Evolutionary conservation across 2,113 vertebrate genomes (phyloP).

Genomic region (Pluvianellus socialis): DNA sequence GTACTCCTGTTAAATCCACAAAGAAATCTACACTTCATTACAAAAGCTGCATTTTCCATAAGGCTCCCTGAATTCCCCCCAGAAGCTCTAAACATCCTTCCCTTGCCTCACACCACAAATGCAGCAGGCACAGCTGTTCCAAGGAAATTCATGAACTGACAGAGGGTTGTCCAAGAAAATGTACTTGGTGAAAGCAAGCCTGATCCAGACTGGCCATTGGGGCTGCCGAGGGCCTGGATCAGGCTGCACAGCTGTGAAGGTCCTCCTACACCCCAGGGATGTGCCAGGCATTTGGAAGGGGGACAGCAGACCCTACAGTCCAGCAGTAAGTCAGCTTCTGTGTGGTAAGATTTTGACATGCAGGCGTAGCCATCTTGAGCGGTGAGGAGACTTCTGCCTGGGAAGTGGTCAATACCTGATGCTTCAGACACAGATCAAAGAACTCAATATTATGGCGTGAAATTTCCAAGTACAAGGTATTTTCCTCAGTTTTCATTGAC

Average conservation of each 20-base stretch:
- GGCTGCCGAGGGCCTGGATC: not conserved
- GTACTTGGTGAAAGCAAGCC: not conserved
- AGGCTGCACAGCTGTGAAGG: not conserved
- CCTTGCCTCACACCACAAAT: not conserved
- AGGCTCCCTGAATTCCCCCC: not conserved
- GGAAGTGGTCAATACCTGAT: not conserved
- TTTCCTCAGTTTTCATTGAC: not conserved
- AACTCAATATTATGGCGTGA: not conserved
- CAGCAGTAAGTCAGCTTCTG: not conserved
- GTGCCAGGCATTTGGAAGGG: not conserved
- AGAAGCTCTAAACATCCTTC: not conserved
- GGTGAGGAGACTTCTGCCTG: not conserved
- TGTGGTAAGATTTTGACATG: not conserved
- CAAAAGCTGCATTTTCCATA: not conserved
- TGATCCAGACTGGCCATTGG: rapidly evolving
- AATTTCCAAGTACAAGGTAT: not conserved
- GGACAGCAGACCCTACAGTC: not conserved
- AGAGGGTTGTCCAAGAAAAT: not conserved
- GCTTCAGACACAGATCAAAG: not conserved
- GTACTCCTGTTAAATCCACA: not conserved
- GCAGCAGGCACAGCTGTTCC: not conserved
- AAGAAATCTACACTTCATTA: not conserved
- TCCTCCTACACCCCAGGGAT: not conserved
- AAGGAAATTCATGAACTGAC: not conserved
- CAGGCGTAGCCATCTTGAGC: not conserved